Evolutionary conservation across 2,888 invertebrate genomes (phyloP).

Genomic region (Geophilus truncorum): DNA sequence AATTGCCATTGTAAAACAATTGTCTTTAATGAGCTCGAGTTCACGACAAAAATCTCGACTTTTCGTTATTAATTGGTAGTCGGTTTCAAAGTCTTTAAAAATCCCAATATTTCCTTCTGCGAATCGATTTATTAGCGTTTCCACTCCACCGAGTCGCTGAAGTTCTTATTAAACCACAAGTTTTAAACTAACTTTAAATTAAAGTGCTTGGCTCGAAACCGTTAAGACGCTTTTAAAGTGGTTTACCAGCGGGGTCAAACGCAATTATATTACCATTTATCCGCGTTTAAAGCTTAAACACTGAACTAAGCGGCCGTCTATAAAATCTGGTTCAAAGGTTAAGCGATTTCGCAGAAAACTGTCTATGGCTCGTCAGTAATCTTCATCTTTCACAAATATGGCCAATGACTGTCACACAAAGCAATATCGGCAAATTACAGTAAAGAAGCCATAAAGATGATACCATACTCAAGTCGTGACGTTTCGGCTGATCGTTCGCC

Average conservation of each 20-base stretch:
- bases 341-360: not conserved
- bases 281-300: not conserved
- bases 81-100: too few species aligned
- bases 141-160: too few species aligned
- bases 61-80: too few species aligned
- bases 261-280: not conserved
- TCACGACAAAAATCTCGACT: too few species aligned
- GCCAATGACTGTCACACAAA: not conserved
- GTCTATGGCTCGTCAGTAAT: not conserved
- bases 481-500: not conserved
- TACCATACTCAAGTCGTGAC: not conserved
- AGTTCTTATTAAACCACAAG: too few species aligned
- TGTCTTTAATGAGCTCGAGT: not conserved
- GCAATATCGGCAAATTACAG: not conserved
- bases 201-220: too few species aligned
- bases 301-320: not conserved
- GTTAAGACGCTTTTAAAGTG: too few species aligned
- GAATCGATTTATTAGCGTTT: too few species aligned
- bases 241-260: not conserved
- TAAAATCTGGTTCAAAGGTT: not conserved
- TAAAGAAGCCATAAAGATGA: not conserved
- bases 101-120: too few species aligned
- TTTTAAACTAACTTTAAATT: too few species aligned
- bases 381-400: not conserved
- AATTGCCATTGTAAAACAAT: not conserved